Evolutionary conservation across 1,140 invertebrate genomes (phyloP).

Genomic region (Platorchestia sp.): DNA sequence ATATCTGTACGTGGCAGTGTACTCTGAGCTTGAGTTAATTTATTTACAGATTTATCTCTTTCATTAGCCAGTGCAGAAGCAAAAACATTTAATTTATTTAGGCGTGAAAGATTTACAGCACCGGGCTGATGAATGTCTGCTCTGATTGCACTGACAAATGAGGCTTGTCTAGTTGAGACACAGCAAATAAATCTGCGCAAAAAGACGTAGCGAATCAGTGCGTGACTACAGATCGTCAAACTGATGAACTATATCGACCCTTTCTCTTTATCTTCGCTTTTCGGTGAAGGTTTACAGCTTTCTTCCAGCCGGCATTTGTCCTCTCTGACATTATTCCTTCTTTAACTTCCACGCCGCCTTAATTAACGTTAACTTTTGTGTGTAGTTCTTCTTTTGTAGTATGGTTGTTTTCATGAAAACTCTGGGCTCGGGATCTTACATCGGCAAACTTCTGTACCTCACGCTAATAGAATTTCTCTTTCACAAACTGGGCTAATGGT

Average conservation of each 20-base stretch:
- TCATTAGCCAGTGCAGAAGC: not conserved
- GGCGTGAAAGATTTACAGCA: not conserved
- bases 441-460: not conserved
- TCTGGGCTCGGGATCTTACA: not conserved
- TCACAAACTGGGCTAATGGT: not conserved
- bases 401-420: not conserved
- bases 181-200: constrained; percentile 18
- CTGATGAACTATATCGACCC: not conserved
- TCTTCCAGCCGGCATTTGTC: not conserved
- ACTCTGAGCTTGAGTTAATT: not conserved
- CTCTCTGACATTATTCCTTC: not conserved
- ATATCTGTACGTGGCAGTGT: not conserved
- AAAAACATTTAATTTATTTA: not conserved
- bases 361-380: constrained; percentile 9
- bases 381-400: not conserved
- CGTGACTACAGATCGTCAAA: constrained; percentile 11
- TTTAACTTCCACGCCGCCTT: not conserved
- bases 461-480: not conserved
- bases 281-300: not conserved
- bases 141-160: not conserved
- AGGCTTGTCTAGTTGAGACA: not conserved
- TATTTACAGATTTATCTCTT: not conserved
- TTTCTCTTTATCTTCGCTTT: not conserved
- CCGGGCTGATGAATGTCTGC: not conserved
- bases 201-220: not conserved